phyloP scores from a whole-genome alignment of 2,888 invertebrate species.

The Tineola bisselliella region DNA sequence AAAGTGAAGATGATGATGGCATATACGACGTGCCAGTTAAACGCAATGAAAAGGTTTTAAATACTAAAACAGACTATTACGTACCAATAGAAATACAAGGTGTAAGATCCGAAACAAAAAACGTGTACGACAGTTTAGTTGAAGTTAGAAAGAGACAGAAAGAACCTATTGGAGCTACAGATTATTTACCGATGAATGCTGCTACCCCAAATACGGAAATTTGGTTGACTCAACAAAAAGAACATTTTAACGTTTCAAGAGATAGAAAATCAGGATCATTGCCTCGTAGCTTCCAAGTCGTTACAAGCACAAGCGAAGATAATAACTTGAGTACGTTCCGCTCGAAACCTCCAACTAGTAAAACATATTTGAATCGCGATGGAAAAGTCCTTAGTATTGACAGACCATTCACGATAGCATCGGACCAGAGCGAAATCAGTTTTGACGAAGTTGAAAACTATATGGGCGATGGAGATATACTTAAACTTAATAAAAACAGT shows the following conservation, averaged over 20 bases:
- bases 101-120: slow-evolving; percentile 20
- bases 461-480: slow-evolving; percentile 52
- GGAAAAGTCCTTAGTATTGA: slow-evolving; percentile 71
- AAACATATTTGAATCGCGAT: slow-evolving; percentile 67
- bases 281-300: slow-evolving; percentile 80
- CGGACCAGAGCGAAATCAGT: slow-evolving; percentile 75
- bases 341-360: slow-evolving; percentile 53
- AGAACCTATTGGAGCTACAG: slow-evolving; percentile 34
- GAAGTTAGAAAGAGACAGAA: slow-evolving; percentile 51
- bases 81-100: slow-evolving; percentile 43
- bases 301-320: slow-evolving; percentile 63
- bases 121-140: slow-evolving; percentile 48
- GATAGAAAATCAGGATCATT: slow-evolving; percentile 79
- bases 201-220: slow-evolving; percentile 72
- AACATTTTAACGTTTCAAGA: slow-evolving; percentile 72
- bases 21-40: slow-evolving; percentile 55
- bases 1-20: slow-evolving; percentile 34
- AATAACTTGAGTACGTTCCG: slow-evolving; percentile 45
- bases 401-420: slow-evolving; percentile 76
- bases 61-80: slow-evolving; percentile 35
- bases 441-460: slow-evolving; percentile 73
- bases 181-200: slow-evolving; percentile 54
- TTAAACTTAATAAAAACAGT: slow-evolving; percentile 47
- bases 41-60: slow-evolving; percentile 40
- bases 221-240: slow-evolving; percentile 77